Conservation (phyloP, 1,140 invertebrate species). For the Bradysia coprophila region DNA sequence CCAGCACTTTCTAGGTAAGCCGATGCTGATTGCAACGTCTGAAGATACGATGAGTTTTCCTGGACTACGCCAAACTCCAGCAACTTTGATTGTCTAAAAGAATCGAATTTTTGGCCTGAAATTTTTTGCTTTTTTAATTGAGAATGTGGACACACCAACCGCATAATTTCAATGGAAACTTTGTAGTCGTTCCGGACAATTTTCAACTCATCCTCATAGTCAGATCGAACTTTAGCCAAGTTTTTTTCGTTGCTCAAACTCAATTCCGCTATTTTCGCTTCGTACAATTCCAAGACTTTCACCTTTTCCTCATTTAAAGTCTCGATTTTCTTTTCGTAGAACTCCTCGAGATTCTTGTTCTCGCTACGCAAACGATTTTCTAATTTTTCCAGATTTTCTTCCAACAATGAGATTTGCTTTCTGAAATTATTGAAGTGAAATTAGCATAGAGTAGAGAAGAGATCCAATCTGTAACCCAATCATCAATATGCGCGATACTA, state of each 20-base stretch:
- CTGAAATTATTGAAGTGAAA: conserved; percentile 9
- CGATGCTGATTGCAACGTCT: conserved; percentile 23
- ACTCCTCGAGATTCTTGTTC: conserved; percentile 14
- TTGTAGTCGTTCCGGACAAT: conserved; percentile 20
- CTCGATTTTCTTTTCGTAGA: conserved; percentile 20
- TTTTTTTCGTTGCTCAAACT: conserved; percentile 22
- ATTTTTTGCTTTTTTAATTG: not conserved
- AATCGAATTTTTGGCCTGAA: not conserved
- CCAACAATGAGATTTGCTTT: conserved; percentile 26
- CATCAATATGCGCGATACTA: conserved; percentile 5
- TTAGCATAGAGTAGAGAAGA: not conserved
- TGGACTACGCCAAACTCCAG: conserved; percentile 20
- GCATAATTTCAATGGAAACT: conserved; percentile 23
- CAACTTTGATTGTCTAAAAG: conserved; percentile 17
- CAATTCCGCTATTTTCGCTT: conserved; percentile 19
- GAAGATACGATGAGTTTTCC: conserved; percentile 23
- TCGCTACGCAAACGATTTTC: conserved; percentile 25
- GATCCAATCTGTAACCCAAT: not conserved
- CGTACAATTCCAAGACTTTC: conserved; percentile 19
- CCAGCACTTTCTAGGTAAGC: conserved; percentile 16
- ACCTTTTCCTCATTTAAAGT: conserved; percentile 12
- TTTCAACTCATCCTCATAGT: conserved; percentile 20
- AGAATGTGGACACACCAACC: not conserved
- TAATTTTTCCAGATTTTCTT: conserved; percentile 21
- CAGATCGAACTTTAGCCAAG: conserved; percentile 19